Evolutionary conservation across 2,113 vertebrate species (phyloP).

Genomic region (Campylomormyrus tamandua): DNA sequence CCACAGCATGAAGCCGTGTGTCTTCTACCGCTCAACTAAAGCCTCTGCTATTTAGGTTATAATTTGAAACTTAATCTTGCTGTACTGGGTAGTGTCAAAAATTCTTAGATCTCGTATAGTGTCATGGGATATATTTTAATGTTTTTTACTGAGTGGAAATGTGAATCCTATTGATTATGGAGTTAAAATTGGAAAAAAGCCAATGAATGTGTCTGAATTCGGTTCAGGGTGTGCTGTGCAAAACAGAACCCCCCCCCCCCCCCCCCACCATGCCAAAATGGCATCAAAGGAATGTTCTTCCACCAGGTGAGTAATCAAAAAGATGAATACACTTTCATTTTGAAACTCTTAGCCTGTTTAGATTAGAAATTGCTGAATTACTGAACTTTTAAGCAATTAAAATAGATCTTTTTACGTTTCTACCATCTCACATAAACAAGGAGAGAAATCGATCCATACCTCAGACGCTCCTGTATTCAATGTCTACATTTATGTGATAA

Average conservation of each 20-base stretch:
- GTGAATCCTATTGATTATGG: not conserved
- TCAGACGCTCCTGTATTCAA: not conserved
- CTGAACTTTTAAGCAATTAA: not conserved
- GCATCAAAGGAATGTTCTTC: slow-evolving; percentile 9
- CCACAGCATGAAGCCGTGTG: not conserved
- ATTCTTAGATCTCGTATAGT: not conserved
- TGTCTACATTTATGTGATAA: not conserved
- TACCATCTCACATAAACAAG: not conserved
- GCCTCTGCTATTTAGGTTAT: not conserved
- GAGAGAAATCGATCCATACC: not conserved
- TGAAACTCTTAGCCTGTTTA: not conserved
- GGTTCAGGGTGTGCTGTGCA: not conserved
- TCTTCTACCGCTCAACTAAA: not conserved
- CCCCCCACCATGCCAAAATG: not conserved
- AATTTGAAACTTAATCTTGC: not conserved
- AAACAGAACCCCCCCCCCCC: too few species aligned
- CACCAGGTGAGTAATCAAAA: not conserved
- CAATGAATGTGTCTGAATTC: not conserved
- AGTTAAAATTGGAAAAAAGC: not conserved
- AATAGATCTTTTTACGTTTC: not conserved
- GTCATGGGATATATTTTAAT: not conserved
- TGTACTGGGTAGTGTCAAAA: not conserved
- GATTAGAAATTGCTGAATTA: not conserved
- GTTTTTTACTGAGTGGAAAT: not conserved
- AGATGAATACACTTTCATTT: not conserved